These are phyloP conservation scores for Phrynocephalus vlangalii DNA, from an alignment of 2,797 vertebrate species.

Conservation along the genomic window DNA sequence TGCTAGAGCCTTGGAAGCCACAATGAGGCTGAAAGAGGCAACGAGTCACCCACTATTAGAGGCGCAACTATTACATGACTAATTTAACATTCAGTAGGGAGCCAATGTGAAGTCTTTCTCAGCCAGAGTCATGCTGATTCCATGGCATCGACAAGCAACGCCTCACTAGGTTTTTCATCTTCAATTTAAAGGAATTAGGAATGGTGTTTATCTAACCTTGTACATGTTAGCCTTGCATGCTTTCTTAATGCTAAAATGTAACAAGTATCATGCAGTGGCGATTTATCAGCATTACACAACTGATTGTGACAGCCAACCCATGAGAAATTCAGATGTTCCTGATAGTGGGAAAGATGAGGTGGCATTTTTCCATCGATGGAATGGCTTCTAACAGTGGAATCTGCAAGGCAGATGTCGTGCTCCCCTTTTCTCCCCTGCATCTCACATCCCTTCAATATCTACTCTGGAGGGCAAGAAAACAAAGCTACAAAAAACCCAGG, in stretches of 20 bases:
- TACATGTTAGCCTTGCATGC: not conserved
- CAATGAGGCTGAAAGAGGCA: not conserved
- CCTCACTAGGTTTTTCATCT: not conserved
- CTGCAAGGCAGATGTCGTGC: no score
- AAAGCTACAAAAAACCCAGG: not conserved
- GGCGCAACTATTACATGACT: not conserved
- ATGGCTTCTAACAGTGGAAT: not conserved
- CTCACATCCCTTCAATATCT: not conserved
- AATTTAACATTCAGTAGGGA: not conserved
- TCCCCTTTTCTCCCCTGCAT: no score
- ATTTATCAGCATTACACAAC: not conserved
- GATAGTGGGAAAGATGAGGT: not conserved
- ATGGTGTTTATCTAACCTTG: not conserved
- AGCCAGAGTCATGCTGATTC: slow-evolving; percentile 5
- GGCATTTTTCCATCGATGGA: not conserved
- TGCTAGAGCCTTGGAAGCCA: not conserved
- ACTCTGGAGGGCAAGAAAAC: not conserved
- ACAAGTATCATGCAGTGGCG: not conserved
- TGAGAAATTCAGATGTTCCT: not conserved
- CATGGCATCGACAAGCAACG: not conserved
- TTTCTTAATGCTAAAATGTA: not conserved
- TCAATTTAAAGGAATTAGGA: not conserved
- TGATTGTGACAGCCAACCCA: not conserved
- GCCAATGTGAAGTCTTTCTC: not conserved
- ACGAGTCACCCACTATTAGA: not conserved